phyloP scores from a whole-genome alignment of 2,888 invertebrate genomes.

The Zootermopsis nevadensis region DNA sequence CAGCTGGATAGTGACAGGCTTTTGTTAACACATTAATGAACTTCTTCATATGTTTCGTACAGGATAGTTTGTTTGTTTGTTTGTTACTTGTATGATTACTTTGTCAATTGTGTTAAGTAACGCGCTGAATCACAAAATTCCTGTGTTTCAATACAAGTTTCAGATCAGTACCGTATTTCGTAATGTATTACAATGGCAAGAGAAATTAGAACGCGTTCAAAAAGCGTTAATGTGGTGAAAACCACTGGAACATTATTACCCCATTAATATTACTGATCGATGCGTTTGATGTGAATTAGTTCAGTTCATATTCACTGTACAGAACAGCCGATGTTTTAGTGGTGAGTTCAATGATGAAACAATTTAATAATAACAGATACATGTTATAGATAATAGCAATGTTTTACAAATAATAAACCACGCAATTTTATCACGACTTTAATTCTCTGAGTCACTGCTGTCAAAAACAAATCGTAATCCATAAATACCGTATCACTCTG shows the following conservation, averaged over 20 bases:
- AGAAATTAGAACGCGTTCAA: neutral
- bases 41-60: too few species aligned
- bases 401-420: neutral
- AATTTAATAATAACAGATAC: slow-evolving; percentile 27
- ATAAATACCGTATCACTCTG: too few species aligned
- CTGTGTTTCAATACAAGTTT: neutral
- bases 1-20: too few species aligned
- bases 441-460: neutral
- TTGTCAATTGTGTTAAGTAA: too few species aligned
- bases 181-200: neutral
- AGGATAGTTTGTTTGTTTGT: too few species aligned
- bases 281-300: neutral
- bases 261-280: too few species aligned
- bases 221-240: neutral
- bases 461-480: too few species aligned
- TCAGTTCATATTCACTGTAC: neutral
- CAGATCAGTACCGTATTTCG: neutral
- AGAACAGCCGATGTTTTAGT: neutral
- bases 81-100: too few species aligned
- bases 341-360: neutral
- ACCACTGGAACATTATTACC: neutral
- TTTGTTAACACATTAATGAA: too few species aligned
- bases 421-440: slow-evolving; percentile 1
- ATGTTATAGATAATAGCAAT: neutral
- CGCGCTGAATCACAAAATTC: too few species aligned